Evolutionary conservation across 2,113 vertebrate species (phyloP).

Genomic region (Mirza zaza): DNA sequence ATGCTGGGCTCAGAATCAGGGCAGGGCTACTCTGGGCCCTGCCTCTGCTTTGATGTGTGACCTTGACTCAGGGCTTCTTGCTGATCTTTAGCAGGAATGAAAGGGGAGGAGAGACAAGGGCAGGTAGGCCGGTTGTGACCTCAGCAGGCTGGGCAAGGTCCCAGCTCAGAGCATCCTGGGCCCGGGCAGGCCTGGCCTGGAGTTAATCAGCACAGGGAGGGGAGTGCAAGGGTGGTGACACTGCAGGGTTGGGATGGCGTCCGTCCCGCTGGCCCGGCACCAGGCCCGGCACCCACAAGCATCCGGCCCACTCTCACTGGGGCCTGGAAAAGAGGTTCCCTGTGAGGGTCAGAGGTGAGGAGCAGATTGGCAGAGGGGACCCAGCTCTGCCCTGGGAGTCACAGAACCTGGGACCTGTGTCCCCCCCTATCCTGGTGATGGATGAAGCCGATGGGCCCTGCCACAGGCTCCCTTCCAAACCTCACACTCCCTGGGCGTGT

Average conservation of each 20-base stretch:
- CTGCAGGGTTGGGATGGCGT: neutral
- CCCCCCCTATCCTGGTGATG: accelerated
- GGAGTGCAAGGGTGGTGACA: accelerated
- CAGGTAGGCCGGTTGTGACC: accelerated
- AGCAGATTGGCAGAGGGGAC: neutral
- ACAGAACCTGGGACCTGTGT: neutral
- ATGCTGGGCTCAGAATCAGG: neutral
- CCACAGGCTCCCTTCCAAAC: neutral
- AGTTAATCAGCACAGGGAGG: neutral
- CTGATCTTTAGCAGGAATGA: too few relatives aligned
- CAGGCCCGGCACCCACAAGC: neutral
- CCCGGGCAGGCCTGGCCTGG: neutral
- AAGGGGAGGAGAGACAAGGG: neutral
- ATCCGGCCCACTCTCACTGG: neutral
- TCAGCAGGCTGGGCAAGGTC: neutral
- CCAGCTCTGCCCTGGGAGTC: neutral
- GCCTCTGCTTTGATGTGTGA: neutral
- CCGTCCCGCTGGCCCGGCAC: neutral
- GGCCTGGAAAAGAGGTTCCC: neutral
- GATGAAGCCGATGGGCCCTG: neutral
- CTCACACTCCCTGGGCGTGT: neutral
- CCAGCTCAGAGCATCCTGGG: neutral
- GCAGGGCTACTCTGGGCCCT: neutral
- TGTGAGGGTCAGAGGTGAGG: neutral
- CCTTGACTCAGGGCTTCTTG: neutral